phyloP scores from a whole-genome alignment of 2,888 invertebrate genomes.

The Pristionchus mayeri region DNA sequence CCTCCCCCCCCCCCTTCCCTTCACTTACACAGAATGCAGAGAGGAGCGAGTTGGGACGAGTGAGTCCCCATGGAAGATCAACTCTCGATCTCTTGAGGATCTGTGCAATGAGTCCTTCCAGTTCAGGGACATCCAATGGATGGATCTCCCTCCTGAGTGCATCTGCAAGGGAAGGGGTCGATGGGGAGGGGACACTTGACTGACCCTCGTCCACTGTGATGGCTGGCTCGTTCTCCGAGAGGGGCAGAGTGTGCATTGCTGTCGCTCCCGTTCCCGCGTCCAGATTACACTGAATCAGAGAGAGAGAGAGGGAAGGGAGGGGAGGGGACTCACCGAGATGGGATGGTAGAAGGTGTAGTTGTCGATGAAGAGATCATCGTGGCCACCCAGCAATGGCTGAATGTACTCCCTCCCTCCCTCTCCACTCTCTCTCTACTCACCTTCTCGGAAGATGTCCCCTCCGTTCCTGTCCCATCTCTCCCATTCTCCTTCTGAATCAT shows the following conservation, averaged over 20 bases:
- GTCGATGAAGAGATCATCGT: conserved; percentile 49
- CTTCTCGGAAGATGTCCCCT: no score
- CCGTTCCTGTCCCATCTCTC: no score
- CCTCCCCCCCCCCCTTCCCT: neutral
- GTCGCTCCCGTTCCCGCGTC: neutral
- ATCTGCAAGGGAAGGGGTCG: no score
- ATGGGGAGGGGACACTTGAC: no score
- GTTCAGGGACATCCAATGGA: conserved; percentile 45
- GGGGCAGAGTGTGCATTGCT: conserved; percentile 18
- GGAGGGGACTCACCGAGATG: neutral
- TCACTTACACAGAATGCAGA: conserved; percentile 35
- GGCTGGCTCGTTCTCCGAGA: neutral
- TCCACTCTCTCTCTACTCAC: neutral
- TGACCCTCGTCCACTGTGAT: neutral
- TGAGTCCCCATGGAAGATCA: conserved; percentile 61
- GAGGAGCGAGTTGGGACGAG: conserved; percentile 61
- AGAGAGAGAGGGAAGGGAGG: neutral
- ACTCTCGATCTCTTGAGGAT: conserved; percentile 53
- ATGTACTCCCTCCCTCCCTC: neutral
- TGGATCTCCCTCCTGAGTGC: neutral
- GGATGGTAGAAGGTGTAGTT: conserved; percentile 48
- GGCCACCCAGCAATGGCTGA: conserved; percentile 4
- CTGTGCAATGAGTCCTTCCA: conserved; percentile 56
- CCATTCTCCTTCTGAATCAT: no score
- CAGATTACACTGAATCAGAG: conserved; percentile 29